Percentiles rank a stretch among this genome's conserved stretches.
Conservation (phyloP, 2,888 invertebrate species). For the Eubasilissa splendida region DNA sequence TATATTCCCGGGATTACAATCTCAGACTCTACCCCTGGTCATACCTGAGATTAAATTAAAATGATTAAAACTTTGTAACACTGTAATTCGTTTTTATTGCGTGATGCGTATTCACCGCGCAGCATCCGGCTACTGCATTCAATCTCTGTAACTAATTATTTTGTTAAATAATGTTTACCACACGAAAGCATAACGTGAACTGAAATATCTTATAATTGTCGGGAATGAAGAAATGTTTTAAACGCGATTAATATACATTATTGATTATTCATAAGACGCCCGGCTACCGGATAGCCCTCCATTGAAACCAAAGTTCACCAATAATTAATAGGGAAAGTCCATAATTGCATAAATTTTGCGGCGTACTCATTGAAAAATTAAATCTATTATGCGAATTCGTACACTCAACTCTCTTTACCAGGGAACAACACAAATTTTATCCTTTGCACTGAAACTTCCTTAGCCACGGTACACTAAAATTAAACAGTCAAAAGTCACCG, state of each 20-base stretch:
- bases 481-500: no score
- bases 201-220: slow-evolving; percentile 9
- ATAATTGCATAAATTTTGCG: no score
- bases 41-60: neutral
- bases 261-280: slow-evolving; percentile 52
- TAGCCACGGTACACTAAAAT: no score
- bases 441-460: no score
- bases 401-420: no score
- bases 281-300: slow-evolving; percentile 41
- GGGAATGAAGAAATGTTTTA: slow-evolving; percentile 37
- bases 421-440: no score
- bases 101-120: neutral
- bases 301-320: slow-evolving; percentile 24
- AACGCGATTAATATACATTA: slow-evolving; percentile 5
- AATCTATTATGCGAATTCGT: no score
- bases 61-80: neutral
- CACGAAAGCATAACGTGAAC: neutral
- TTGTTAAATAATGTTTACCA: slow-evolving; percentile 8
- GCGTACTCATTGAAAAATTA: no score
- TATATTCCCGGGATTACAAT: neutral
- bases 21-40: neutral
- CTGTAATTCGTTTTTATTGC: neutral
- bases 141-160: neutral
- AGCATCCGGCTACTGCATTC: slow-evolving; percentile 36
- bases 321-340: neutral